A percentile compares a stretch with the other conserved stretches of the same genome.
Conservation (phyloP, 2,888 invertebrate species). For the Orchestes rusci region DNA sequence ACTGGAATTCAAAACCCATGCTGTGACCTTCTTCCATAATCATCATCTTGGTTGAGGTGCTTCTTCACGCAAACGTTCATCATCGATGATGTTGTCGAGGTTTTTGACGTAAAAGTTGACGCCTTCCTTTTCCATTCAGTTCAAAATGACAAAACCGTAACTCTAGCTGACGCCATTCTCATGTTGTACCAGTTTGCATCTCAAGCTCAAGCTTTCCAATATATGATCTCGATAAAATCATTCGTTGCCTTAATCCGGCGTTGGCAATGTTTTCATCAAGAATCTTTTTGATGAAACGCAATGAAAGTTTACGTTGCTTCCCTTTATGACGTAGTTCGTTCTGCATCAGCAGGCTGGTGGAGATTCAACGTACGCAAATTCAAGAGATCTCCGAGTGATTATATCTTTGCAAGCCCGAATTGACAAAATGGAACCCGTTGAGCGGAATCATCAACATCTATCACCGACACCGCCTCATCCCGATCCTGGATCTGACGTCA, state of each 20-base stretch:
- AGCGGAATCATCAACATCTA: no score
- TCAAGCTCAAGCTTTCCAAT: slow-evolving; percentile 98
- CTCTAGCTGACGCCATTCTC: slow-evolving; percentile 92
- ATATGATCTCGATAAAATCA: slow-evolving; percentile 95
- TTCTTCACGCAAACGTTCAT: no score
- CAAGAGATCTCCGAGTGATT: neutral
- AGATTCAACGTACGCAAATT: neutral
- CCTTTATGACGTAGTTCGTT: slow-evolving; percentile 88
- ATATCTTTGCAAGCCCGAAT: neutral
- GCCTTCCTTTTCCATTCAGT: slow-evolving; percentile 92
- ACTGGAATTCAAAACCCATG: no score
- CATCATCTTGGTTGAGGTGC: no score
- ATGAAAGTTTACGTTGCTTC: slow-evolving; percentile 98
- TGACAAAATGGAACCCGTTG: neutral
- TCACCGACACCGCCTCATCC: no score
- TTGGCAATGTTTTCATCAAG: no score
- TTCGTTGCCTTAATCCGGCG: no score
- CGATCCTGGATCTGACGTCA: no score
- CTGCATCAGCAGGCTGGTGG: neutral
- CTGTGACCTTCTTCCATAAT: no score
- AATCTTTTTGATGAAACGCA: no score
- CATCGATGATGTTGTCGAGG: no score
- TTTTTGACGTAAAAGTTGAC: slow-evolving; percentile 99
- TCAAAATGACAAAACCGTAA: slow-evolving; percentile 78
- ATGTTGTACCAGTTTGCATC: slow-evolving; percentile 97